Base-by-base conservation (phyloP, 2,888 invertebrate genomes). In the Hypomecis atomaria region DNA sequence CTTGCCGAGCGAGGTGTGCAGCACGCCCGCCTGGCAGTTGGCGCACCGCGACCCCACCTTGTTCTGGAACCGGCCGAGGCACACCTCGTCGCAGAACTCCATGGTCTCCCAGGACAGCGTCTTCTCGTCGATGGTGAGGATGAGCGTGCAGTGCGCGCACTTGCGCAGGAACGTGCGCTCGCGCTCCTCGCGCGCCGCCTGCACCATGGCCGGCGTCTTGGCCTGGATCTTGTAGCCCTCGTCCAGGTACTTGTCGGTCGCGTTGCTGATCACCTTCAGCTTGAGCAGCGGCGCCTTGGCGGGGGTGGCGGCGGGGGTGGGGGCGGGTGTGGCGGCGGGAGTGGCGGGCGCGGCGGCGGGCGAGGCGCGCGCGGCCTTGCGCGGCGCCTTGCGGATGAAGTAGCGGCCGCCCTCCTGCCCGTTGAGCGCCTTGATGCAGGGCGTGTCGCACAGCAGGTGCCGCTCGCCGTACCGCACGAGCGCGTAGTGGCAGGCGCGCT, bases 11-110 rank as follows among this genome's bases (percentile, higher is more conserved):
- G 97, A 96, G 2, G 95, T 94, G 52, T 96, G 94, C 56, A 95
- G 94, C 0, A 99, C 98, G 5, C 94, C 89, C 38, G 94, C 95
- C 62, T 95, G 94, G 82, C 99, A 99, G 74, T 96, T 96, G 7
- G 96, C 95, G 84, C 98, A 99, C 71, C 94, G 93, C 0, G 96
- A 93, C 0, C 96, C 96, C 58, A 96, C 94, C 70, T 94, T 93
- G 67, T 95, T 95, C 84, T 97, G 97, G 86, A 96, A 97, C 78
- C 86, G 92, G 72, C 97, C 96, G 75, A 98, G 90, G 79, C 98
- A 98, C 57, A 95, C 94, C 84, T 98, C 98, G 70, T 97, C 96
- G 81, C 98, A 98, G 83, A 97, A 98, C 83, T 98, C 98, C 96
- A 98, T 96, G 0, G 98, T 97, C 87, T 98, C 98, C 98, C 98